Evolutionary conservation across 2,888 invertebrate genomes (phyloP), one percentile per base, ranked within the genome.

Genomic region (Ecliptopera silaceata): DNA sequence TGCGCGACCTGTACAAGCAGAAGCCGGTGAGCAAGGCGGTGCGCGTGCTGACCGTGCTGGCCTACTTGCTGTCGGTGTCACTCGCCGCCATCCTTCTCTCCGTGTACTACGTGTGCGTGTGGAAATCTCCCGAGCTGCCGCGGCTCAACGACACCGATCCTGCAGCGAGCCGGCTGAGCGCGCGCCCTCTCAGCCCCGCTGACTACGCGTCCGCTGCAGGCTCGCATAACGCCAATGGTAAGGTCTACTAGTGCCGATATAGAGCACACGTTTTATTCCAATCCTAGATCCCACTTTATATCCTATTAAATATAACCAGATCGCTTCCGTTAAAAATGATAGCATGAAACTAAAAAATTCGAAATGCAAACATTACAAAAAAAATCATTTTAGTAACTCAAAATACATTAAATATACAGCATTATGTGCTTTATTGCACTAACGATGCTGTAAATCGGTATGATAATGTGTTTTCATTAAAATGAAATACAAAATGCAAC

Each of bases 51-150:
- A 96, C 96, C 0, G 97, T 97, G 52, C 80, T 96, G 72, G 96
- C 96, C 10, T 97, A 97, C 83, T 93, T 96, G 66, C 90, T 96
- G 63, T 95, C 96, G n/a, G 96, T 97, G 43, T 96, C 96, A n/a
- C 92, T 96, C 84, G 96, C 95, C 4, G 97, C 96, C 4, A 95
- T 96, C 68, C 93, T 96, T 46, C 91, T 97, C 45, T 96, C 96
- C 20, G 93, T 95, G 48, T 97, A 97, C 82, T 97, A 97, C 82
- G 92, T 96, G 61, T 95, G 96, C 75, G 92, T 96, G 72, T 97
- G 96, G 96, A 93, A 95, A 72, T 86, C 90, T 5, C 96, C 95
- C 1, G 93, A 94, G 55, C 89, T 93, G 48, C 82, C 86, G 32
- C 79, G 79, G 18, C 66, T 66, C 44, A 75, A 74, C 56, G 73